phyloP scores from a whole-genome alignment of 1,140 invertebrate species.

The Probaryconus sp. region DNA sequence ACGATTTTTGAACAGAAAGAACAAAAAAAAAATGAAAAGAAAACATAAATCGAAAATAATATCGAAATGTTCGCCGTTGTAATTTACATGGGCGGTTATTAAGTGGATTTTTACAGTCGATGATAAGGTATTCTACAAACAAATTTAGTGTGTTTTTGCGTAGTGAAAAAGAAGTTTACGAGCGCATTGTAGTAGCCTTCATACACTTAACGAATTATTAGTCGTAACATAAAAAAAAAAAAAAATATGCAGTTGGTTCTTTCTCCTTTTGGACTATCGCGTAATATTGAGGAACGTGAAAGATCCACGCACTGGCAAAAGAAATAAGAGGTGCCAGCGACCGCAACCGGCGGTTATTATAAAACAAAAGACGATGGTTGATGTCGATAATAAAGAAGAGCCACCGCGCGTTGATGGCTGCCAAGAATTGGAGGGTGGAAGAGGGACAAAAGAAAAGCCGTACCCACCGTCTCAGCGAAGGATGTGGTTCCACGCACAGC shows the following conservation, averaged over 20 bases:
- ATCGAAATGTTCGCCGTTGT: no score
- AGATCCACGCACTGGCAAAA: slow-evolving; percentile 65
- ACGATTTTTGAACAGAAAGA: no score
- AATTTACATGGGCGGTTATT: no score
- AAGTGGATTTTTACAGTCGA: not conserved
- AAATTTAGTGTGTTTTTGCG: slow-evolving; percentile 29
- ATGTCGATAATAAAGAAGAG: slow-evolving; percentile 77
- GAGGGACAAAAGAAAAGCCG: slow-evolving; percentile 72
- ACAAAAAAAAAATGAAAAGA: no score
- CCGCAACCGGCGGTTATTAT: slow-evolving; percentile 76
- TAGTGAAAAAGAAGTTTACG: slow-evolving; percentile 44
- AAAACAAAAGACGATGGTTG: slow-evolving; percentile 76
- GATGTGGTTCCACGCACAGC: slow-evolving; percentile 77
- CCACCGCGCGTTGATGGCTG: slow-evolving; percentile 62
- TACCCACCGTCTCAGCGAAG: slow-evolving; percentile 74
- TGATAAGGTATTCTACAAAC: slow-evolving; percentile 33
- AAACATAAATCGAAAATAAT: no score
- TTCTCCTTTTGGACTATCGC: slow-evolving; percentile 35
- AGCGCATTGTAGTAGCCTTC: slow-evolving; percentile 27
- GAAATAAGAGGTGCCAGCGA: slow-evolving; percentile 65
- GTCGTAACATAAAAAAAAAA: slow-evolving; percentile 55
- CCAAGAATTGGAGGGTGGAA: slow-evolving; percentile 51
- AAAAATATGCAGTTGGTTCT: slow-evolving; percentile 34
- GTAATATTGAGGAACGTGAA: slow-evolving; percentile 33
- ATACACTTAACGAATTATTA: slow-evolving; percentile 48